Conservation (phyloP, 2,113 vertebrate genomes). For the Chaetorhynchus papuensis region DNA sequence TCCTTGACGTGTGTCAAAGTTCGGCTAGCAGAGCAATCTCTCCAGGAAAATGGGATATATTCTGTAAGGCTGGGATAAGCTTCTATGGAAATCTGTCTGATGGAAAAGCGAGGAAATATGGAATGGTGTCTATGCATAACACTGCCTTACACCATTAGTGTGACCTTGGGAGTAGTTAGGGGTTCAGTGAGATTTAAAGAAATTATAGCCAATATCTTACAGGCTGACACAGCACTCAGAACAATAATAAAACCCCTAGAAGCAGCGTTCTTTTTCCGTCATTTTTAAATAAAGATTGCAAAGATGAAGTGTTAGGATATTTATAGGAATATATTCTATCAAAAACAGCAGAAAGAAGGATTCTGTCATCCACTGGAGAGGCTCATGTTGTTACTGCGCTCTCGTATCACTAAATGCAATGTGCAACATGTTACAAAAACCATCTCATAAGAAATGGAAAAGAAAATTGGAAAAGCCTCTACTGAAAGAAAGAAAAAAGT, state of each 20-base stretch:
- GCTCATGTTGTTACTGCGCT: neutral
- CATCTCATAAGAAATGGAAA: neutral
- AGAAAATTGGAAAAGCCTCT: neutral
- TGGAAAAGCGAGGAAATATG: neutral
- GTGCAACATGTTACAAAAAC: neutral
- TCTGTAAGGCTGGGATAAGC: neutral
- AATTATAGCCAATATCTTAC: neutral
- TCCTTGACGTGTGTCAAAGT: neutral
- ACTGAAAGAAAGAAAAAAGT: neutral
- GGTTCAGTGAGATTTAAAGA: neutral
- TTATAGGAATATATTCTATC: neutral
- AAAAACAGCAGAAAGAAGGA: neutral
- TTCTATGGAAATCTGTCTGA: neutral
- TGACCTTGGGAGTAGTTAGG: neutral
- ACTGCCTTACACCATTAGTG: neutral
- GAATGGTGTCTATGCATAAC: neutral
- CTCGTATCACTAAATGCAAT: neutral
- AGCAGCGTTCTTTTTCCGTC: accelerated
- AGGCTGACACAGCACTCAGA: neutral
- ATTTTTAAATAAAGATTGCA: neutral
- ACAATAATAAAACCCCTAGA: neutral
- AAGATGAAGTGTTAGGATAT: neutral
- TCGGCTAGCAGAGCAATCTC: neutral
- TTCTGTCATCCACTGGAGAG: neutral
- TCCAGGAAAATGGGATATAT: neutral